phyloP scores from a whole-genome alignment of 2,113 vertebrate genomes.

The Protobothrops flavoviridis region DNA sequence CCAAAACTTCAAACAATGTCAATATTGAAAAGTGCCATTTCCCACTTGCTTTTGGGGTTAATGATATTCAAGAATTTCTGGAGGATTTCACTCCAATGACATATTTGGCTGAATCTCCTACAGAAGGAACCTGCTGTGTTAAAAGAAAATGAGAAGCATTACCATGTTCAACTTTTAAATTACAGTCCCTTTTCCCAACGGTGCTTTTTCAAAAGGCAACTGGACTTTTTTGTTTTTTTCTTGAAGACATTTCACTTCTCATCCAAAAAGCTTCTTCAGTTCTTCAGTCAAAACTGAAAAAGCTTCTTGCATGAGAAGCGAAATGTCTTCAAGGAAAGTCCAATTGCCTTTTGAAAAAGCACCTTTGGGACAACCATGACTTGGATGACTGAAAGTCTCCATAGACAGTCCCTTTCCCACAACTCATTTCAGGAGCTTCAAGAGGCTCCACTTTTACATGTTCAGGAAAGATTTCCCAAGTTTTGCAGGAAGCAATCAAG shows the following conservation, averaged over 20 bases:
- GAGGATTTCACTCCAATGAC: too few relatives aligned
- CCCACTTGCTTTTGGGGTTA: not conserved
- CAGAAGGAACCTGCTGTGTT: not conserved
- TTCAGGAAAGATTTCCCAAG: not conserved
- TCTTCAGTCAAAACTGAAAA: not conserved
- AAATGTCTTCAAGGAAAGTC: not conserved
- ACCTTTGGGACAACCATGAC: too few relatives aligned
- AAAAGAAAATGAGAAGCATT: not conserved
- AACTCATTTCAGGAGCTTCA: constrained; percentile 6
- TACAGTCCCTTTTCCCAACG: not conserved
- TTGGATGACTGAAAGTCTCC: not conserved
- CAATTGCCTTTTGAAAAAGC: too few relatives aligned
- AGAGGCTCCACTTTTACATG: not conserved
- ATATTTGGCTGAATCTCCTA: not conserved
- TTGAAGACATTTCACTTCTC: not conserved
- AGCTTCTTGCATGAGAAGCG: not conserved
- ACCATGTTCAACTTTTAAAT: not conserved
- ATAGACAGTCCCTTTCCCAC: not conserved
- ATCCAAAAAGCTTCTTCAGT: not conserved
- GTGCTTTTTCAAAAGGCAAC: too few relatives aligned
- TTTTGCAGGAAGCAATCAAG: constrained; percentile 22
- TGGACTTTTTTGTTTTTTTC: too few relatives aligned
- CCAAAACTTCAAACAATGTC: not conserved
- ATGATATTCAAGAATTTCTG: not conserved
- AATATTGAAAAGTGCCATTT: not conserved